These are phyloP conservation scores for Sipha flava DNA, from an alignment of 1,140 invertebrate species.

Conservation along the genomic window DNA sequence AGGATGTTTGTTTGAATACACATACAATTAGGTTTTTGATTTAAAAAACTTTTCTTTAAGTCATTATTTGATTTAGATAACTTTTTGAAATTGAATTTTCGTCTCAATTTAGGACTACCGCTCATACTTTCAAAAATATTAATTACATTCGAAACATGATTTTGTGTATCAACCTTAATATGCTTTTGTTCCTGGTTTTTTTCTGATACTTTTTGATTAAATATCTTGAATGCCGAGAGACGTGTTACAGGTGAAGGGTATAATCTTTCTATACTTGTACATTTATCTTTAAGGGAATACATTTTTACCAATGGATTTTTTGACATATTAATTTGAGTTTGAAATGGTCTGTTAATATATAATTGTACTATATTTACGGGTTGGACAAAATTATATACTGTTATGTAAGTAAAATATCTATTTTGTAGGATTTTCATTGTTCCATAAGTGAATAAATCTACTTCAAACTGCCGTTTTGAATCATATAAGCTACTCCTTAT, in stretches of 20 bases:
- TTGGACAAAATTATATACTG: not conserved
- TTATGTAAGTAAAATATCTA: not conserved
- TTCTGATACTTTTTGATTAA: slow-evolving; percentile 12
- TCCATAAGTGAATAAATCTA: not conserved
- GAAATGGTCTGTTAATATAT: slow-evolving; percentile 3
- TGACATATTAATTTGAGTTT: not conserved
- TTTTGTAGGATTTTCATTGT: not conserved
- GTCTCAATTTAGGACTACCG: not conserved
- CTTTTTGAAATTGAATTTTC: not conserved
- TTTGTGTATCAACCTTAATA: slow-evolving; percentile 18
- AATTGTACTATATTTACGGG: not conserved
- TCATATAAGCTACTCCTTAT: not conserved
- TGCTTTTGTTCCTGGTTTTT: not conserved
- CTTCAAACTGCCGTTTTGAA: not conserved
- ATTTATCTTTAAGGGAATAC: slow-evolving; percentile 35
- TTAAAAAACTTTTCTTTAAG: not conserved
- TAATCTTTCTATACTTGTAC: slow-evolving; percentile 34
- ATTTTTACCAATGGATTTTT: slow-evolving; percentile 35
- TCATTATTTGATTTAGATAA: not conserved
- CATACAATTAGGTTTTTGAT: not conserved
- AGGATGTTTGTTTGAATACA: not conserved
- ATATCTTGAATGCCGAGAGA: slow-evolving; percentile 36
- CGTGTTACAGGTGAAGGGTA: slow-evolving; percentile 34
- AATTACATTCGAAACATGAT: slow-evolving; percentile 32
- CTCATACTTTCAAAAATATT: slow-evolving; percentile 34